These are phyloP conservation scores for Spisula subtruncata DNA, from an alignment of 2,888 invertebrate genomes.

Conservation along the genomic window DNA sequence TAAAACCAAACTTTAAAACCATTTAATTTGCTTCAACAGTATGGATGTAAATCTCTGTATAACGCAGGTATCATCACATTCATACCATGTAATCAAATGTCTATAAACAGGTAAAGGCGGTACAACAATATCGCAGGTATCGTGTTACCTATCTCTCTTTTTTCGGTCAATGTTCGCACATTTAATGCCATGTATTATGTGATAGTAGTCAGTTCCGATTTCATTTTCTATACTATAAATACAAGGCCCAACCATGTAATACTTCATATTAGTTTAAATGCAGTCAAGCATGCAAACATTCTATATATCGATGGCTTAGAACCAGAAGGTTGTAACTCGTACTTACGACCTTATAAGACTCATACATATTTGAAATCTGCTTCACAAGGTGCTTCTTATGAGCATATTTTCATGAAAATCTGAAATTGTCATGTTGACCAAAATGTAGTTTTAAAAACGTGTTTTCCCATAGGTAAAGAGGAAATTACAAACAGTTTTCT, in stretches of 20 bases:
- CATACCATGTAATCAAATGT: background rate
- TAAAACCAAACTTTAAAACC: background rate
- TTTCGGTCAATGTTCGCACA: constrained; percentile 17
- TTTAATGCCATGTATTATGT: background rate
- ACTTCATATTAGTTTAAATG: background rate
- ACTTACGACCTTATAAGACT: too few relatives aligned
- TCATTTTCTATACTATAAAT: background rate
- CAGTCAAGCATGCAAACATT: constrained; percentile 10
- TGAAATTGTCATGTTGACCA: too few relatives aligned
- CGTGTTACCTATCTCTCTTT: background rate
- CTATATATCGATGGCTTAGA: too few relatives aligned
- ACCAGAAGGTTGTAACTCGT: too few relatives aligned
- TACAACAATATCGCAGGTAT: background rate
- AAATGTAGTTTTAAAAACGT: too few relatives aligned
- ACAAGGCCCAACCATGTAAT: background rate
- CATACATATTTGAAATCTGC: too few relatives aligned
- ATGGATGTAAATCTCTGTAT: background rate
- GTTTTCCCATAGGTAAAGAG: too few relatives aligned
- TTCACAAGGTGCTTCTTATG: too few relatives aligned
- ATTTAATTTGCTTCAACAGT: background rate
- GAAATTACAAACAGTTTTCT: too few relatives aligned
- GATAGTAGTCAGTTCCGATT: background rate
- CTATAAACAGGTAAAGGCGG: background rate
- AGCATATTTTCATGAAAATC: too few relatives aligned
- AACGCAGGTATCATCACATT: background rate